Evolutionary conservation across 1,140 invertebrate species (phyloP).

Genomic region (Trichonephila clavata): DNA sequence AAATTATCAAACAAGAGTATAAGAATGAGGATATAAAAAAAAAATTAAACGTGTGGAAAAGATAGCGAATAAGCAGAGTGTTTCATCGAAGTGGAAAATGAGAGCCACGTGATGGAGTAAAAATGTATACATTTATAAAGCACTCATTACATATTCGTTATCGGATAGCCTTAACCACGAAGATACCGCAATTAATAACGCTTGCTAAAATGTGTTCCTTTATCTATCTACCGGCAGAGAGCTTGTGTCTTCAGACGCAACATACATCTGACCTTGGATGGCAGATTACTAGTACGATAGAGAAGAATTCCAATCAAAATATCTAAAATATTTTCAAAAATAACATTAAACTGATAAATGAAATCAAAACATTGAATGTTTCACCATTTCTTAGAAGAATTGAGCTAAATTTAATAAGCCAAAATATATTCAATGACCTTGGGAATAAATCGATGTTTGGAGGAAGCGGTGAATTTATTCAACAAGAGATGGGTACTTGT

Average conservation of each 20-base stretch:
- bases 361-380: too few relatives aligned
- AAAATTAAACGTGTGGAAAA: background rate
- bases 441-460: too few relatives aligned
- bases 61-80: background rate
- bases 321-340: too few relatives aligned
- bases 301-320: too few relatives aligned
- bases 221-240: background rate
- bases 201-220: background rate
- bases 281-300: too few relatives aligned
- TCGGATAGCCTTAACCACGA: background rate
- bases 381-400: too few relatives aligned
- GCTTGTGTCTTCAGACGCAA: background rate
- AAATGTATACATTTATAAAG: background rate
- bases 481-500: too few relatives aligned
- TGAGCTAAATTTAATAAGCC: too few relatives aligned
- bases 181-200: constrained; percentile 12
- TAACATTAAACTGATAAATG: too few relatives aligned
- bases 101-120: background rate
- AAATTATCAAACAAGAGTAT: background rate
- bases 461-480: too few relatives aligned
- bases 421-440: too few relatives aligned
- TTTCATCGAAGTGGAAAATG: background rate
- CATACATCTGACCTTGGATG: background rate
- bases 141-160: background rate
- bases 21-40: background rate